A percentile compares a stretch with the other conserved stretches of the same genome.
Conservation (phyloP, 2,113 vertebrate species). For the Acanthisitta chloris region DNA sequence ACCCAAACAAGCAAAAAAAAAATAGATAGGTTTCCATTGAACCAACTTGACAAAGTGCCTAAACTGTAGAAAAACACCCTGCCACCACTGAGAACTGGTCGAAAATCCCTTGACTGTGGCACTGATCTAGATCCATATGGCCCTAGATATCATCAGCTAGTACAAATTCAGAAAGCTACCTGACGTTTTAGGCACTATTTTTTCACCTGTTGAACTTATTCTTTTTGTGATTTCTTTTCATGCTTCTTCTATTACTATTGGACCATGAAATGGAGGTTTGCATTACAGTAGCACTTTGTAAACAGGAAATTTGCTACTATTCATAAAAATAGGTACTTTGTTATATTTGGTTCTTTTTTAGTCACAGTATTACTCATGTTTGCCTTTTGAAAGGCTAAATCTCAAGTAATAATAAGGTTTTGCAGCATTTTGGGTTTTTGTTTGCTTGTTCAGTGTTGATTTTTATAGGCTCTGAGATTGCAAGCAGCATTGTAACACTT, state of each 20-base stretch:
- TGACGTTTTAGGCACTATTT: background rate
- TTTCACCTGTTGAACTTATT: background rate
- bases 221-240: background rate
- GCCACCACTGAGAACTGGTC: background rate
- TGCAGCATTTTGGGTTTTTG: background rate
- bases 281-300: background rate
- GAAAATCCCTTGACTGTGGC: rapidly evolving
- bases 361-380: background rate
- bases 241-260: background rate
- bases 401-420: background rate
- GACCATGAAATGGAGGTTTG: background rate
- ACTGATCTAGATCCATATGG: background rate
- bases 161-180: background rate
- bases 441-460: rapidly evolving
- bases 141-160: no score
- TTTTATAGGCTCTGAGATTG: background rate
- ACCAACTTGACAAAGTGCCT: background rate
- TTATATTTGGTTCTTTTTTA: background rate
- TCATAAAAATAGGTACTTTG: background rate
- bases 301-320: background rate
- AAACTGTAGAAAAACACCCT: background rate
- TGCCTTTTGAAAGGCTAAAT: background rate
- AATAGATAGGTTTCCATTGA: background rate
- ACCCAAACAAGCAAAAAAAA: background rate
- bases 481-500: background rate